These are phyloP conservation scores for Peromyscus aztecus DNA, from an alignment of 2,797 vertebrate genomes.

Conservation along the genomic window DNA sequence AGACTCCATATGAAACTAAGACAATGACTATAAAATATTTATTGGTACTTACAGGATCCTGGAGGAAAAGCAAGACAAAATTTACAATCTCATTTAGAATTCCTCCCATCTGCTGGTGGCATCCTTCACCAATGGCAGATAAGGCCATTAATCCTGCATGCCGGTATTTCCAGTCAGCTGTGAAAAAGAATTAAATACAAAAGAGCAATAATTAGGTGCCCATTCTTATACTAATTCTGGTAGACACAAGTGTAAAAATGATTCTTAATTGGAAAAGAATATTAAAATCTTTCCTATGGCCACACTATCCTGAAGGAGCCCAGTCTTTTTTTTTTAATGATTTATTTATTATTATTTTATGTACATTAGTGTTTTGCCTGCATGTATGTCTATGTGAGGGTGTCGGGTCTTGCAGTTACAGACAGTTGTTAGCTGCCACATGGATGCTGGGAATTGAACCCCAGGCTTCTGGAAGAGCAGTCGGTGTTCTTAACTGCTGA, in stretches of 20 bases:
- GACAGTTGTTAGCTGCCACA: no score
- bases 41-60: slow-evolving; percentile 94
- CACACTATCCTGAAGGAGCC: not conserved
- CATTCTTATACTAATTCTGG: not conserved
- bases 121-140: slow-evolving; percentile 98
- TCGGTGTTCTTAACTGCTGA: no score
- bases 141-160: slow-evolving; percentile 98
- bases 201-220: slow-evolving; percentile 8
- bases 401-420: no score
- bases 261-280: not conserved
- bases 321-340: no score
- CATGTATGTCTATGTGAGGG: no score
- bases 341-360: no score
- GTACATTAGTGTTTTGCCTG: no score
- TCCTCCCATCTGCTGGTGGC: slow-evolving; percentile 99
- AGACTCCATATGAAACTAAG: slow-evolving; percentile 22
- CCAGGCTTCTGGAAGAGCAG: no score
- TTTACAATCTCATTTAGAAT: slow-evolving; percentile 98
- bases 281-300: not conserved
- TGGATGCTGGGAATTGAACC: no score
- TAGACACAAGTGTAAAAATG: not conserved
- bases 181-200: slow-evolving; percentile 60
- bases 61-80: slow-evolving; percentile 97
- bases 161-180: slow-evolving; percentile 98
- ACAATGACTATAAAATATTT: slow-evolving; percentile 32